These are phyloP conservation scores for Drosophila mojavensis DNA, from an alignment of 1,140 invertebrate species.

Conservation along the genomic window DNA sequence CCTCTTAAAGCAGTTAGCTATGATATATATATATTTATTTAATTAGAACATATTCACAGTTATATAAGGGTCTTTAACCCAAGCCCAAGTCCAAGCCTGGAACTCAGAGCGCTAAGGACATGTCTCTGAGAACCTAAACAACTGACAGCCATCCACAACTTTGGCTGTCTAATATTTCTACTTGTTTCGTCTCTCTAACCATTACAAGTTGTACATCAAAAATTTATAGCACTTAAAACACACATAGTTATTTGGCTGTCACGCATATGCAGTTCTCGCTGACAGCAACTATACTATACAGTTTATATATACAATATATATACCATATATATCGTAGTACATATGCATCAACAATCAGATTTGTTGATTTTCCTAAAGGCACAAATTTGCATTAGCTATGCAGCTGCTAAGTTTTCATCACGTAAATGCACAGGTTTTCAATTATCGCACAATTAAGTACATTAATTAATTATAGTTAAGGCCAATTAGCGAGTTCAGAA, in stretches of 20 bases:
- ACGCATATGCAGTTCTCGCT: slow-evolving; percentile 58
- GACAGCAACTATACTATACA: slow-evolving; percentile 6
- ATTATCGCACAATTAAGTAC: slow-evolving; percentile 1
- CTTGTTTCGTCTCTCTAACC: too few relatives aligned
- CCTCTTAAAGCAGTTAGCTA: slow-evolving; percentile 24
- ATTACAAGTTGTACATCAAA: slow-evolving; percentile 54
- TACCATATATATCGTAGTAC: slow-evolving; percentile 18
- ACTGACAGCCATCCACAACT: slow-evolving; percentile 51
- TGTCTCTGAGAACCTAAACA: slow-evolving; percentile 72
- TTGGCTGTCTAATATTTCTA: neutral
- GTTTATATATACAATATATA: slow-evolving; percentile 14
- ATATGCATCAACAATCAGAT: slow-evolving; percentile 16
- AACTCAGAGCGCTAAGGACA: slow-evolving; percentile 42
- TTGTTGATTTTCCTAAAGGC: slow-evolving; percentile 17
- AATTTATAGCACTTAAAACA: slow-evolving; percentile 58
- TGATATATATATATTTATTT: slow-evolving; percentile 6
- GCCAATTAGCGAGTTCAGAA: slow-evolving; percentile 6
- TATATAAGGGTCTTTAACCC: slow-evolving; percentile 67
- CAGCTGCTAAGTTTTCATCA: slow-evolving; percentile 3
- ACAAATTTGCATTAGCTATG: slow-evolving; percentile 30
- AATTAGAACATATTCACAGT: slow-evolving; percentile 41
- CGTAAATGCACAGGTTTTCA: neutral
- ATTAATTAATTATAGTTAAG: neutral
- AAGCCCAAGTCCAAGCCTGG: slow-evolving; percentile 9
- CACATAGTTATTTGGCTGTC: slow-evolving; percentile 37